These are phyloP conservation scores for Erynnis tages DNA, from an alignment of 2,888 invertebrate genomes.

Conservation along the genomic window DNA sequence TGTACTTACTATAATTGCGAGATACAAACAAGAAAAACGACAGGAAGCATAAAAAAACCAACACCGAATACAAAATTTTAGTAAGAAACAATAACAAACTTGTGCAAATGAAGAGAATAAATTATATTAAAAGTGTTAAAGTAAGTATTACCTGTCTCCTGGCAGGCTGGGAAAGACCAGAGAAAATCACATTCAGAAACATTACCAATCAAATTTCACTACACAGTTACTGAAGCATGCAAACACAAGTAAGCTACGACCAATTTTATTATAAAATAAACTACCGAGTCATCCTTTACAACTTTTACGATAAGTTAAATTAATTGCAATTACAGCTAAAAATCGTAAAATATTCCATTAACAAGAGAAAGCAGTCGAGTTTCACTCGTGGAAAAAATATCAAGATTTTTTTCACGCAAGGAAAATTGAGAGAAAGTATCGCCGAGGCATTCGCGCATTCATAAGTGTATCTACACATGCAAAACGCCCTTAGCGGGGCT, in stretches of 20 bases:
- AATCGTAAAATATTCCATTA: conserved; percentile 66
- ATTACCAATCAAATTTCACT: conserved; percentile 72
- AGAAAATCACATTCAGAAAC: conserved; percentile 81
- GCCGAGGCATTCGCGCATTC: conserved; percentile 32
- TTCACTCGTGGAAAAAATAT: conserved; percentile 70
- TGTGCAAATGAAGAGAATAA: not conserved
- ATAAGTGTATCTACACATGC: conserved; percentile 37
- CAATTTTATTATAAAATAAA: conserved; percentile 25
- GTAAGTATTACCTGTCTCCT: conserved; percentile 75
- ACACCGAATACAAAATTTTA: conserved; percentile 2
- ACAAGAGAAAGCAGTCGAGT: conserved; percentile 72
- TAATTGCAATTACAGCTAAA: conserved; percentile 67
- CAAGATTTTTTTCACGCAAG: conserved; percentile 79
- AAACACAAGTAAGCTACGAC: conserved; percentile 32
- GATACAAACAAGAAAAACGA: not conserved
- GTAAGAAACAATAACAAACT: conserved; percentile 3
- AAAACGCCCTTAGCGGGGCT: conserved; percentile 41
- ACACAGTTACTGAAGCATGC: conserved; percentile 65
- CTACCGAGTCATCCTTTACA: conserved; percentile 36
- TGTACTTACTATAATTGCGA: not conserved
- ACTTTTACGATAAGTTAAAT: conserved; percentile 28
- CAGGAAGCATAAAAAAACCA: not conserved
- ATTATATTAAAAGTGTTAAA: conserved; percentile 13
- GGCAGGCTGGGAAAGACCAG: conserved; percentile 81
- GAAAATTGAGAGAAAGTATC: conserved; percentile 66